A percentile compares a stretch with the other conserved stretches of the same genome.
Evolutionary conservation across 2,113 vertebrate genomes (phyloP).

Genomic region (Phocoena phocoena): DNA sequence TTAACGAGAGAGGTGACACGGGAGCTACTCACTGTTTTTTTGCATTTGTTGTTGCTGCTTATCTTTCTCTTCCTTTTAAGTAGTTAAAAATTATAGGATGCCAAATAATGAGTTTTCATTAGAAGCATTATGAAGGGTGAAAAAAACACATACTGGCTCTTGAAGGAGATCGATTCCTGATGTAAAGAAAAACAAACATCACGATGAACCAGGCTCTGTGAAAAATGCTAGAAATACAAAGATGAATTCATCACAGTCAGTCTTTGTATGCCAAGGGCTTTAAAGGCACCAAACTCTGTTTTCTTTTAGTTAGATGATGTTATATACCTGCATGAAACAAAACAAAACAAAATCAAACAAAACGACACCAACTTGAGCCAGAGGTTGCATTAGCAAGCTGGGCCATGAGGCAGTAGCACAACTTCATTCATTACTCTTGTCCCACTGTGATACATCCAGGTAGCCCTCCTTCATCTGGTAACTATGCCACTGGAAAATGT

Average conservation of each 20-base stretch:
- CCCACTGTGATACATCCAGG: not conserved
- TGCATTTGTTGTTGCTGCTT: not conserved
- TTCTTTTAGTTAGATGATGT: not conserved
- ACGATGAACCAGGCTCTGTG: not conserved
- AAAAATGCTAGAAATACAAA: not conserved
- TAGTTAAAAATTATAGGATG: not conserved
- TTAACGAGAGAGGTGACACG: not conserved
- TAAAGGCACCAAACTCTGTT: not conserved
- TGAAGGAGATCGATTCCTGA: not conserved
- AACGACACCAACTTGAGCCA: not conserved
- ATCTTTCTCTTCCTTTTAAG: conserved; percentile 41
- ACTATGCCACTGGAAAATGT: not conserved
- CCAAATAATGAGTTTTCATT: not conserved
- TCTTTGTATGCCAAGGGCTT: not conserved
- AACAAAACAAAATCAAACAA: too few species aligned
- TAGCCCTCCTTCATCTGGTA: not conserved
- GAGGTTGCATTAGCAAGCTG: not conserved
- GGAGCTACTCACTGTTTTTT: not conserved
- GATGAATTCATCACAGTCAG: not conserved
- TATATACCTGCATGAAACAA: not conserved
- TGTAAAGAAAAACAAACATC: not conserved
- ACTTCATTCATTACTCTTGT: not conserved
- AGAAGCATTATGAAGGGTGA: not conserved
- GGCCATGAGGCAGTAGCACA: not conserved
- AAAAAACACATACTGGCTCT: not conserved